Base-by-base conservation (phyloP, 2,113 vertebrate species). In the Albula glossodonta region DNA sequence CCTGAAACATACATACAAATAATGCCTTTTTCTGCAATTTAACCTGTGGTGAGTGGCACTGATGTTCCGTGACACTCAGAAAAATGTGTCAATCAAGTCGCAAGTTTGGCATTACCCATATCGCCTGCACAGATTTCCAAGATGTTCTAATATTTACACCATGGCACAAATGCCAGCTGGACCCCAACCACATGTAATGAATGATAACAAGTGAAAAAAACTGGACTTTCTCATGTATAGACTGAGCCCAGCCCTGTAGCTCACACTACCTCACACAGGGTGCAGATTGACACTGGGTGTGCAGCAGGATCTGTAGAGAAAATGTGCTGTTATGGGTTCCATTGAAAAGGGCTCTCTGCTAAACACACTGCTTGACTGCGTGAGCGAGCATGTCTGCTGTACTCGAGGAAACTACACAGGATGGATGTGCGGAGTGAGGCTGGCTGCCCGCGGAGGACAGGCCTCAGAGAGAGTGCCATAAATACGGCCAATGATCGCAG, bases 321-420 rank as follows among this genome's bases (percentile, higher is more conserved):
- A 70, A 19, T 22, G 63, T 8, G n/a, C 22, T 70, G 63, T 19
- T n/a, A 70, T 19, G n/a, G 19, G 19, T 13, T 70, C 4, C 63
- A 56, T 12, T 56, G 53, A 9, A 12, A 7, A 56, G 17, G 8
- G 19, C 63, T 22, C 4, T 70, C 63, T 70, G 17, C 63, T 70
- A n/a, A 70, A 70, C n/a, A 70, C 63, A 70, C 31, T 41, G 22
- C n/a, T n/a, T 70, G 63, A 70, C 4, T 22, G 63, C 6, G 19
- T 70, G 22, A 70, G 19, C 7, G 63, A 70, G 51, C 10, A 56
- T 91, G 87, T 90, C 92, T 81, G 90, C 50, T 52, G 84, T 88
- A 89, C 91, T 93, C 88, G 92, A 92, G 90, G 88, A 90, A 94
- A 92, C 89, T 88, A 93, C 91, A 90, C 86, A 13, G 91, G 93